Evolutionary conservation across 2,113 vertebrate species (phyloP), one percentile per base, ranked within the genome.

Genomic region (Nibea albiflora): DNA sequence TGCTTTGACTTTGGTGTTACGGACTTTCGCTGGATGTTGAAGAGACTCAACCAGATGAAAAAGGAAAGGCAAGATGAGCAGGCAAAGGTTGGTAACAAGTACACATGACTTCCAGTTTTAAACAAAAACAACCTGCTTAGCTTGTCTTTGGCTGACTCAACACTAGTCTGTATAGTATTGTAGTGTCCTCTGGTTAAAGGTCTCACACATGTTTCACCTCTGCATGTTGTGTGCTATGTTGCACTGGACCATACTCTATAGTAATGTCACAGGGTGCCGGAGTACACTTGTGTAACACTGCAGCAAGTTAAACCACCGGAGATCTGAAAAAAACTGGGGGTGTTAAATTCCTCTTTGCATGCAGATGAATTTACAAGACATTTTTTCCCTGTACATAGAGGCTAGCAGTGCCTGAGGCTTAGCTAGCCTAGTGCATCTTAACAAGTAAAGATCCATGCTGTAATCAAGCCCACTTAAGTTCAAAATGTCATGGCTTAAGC

Each of bases 21-120:
- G 2, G 96, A 99, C 86, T 99, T 95, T 81, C 96, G 97, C 11
- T 96, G 96, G 85, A 93, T 98, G 96, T 90, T 98, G 83, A 98
- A 93, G 72, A 96, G 85, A 90, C 93, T 99, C 50, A 96, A 95
- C 47, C 89, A 95, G 85, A 83, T 97, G 83, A 97, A 90, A 82
- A 94, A 92, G 75, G 95, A 96, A 47, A 85, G 87, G 15, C 93
- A 95, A 26, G 94, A 87, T 16, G 93, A 95, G 69, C 95, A 97
- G 72, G 93, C 89, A 0, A 91, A 96, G 96, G 97, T 22, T 39
- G 20, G 7, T 28, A 50, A 52, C 11, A 35, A 3, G 17, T 63
- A 56, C 22, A 63, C 5, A 80, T 35, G 8, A 39, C 35, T 39
- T 35, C 35, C 35, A 35, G 35, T 35, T 39, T 22, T 57, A 64